Conservation (phyloP, 2,113 vertebrate species). For the Colossoma macropomum region DNA sequence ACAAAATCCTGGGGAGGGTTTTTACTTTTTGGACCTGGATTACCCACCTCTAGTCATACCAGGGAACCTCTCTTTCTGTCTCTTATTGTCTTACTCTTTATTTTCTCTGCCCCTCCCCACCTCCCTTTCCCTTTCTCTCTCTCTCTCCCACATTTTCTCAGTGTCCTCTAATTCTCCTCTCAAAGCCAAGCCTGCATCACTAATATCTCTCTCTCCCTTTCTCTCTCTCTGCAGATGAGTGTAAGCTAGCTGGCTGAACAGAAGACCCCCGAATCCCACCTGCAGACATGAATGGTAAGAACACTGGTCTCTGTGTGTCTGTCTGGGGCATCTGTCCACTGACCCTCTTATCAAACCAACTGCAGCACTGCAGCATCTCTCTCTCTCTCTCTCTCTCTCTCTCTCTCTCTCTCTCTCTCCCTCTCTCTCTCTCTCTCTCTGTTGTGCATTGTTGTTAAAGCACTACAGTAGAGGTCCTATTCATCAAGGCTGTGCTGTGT, state of each 20-base stretch:
- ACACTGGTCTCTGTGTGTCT: slow-evolving; percentile 41
- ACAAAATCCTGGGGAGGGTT: too few relatives aligned
- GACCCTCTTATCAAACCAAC: not conserved
- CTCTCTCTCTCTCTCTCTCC: not conserved
- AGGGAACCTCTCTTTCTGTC: not conserved
- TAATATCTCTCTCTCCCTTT: slow-evolving; percentile 21
- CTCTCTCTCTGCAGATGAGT: slow-evolving; percentile 70
- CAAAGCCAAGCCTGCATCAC: slow-evolving; percentile 15
- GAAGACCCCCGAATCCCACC: slow-evolving; percentile 69
- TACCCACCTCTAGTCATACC: too few relatives aligned
- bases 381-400: not conserved
- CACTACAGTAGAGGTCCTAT: not conserved
- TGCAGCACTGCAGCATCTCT: not conserved
- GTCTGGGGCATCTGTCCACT: not conserved
- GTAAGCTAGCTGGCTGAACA: slow-evolving; percentile 67
- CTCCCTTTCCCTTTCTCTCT: not conserved
- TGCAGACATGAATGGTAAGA: slow-evolving; percentile 81
- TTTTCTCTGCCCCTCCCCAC: not conserved
- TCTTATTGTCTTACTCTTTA: slow-evolving; percentile 25
- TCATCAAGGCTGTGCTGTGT: not conserved
- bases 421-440: slow-evolving; percentile 5
- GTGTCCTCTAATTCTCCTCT: slow-evolving; percentile 15
- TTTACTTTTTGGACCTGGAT: too few relatives aligned
- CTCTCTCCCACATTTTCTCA: not conserved
- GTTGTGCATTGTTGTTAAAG: not conserved